Base-by-base conservation (phyloP, 2,113 vertebrate genomes). In the Alexandromys fortis region DNA sequence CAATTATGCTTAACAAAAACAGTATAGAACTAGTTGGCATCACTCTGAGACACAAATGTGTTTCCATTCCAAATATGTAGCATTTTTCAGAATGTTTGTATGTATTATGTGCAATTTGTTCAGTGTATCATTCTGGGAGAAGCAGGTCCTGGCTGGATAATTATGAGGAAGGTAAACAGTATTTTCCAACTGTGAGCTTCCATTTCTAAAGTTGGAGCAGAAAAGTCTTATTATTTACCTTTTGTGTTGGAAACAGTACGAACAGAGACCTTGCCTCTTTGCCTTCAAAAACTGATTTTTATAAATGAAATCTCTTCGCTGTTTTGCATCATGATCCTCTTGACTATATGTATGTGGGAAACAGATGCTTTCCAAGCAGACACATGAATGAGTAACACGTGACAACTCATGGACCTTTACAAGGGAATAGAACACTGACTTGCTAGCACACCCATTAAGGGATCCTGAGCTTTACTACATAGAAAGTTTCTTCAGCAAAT, bases 1-100 rank as follows among this genome's bases (percentile, higher is more conserved):
- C 93, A 98, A 97, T 98, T 98, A 98, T 11, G 89, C 96, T 97
- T 98, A 98, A 98, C 94, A 98, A 98, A 94, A 97, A 96, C 94
- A 97, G 90, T 95, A 94, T 88, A 94, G 85, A 96, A 96, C 47
- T 0, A 61, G 12, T 93, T 96, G 97, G 96, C 95, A 97, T 98
- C 92, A 70, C 96, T 97, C 94, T 26, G 35, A 94, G 98, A 94
- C 92, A 97, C 72, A 82, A 67, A 30, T 87, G 95, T 94, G 91
- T 97, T 98, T 98, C 98, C 90, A 63, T 96, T 97, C 95, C 79
- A 94, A 94, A 95, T 79, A 86, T 79, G 96, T 89, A 97, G 88
- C 96, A 68, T 98, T 98, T 85, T 95, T 94, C 79, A 85, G 94
- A 92, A 96, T 98, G 95, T 98, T 98, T 98, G 94, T 97, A 93